Conservation (phyloP, 2,113 vertebrate species). For the Embiotoca jacksoni region DNA sequence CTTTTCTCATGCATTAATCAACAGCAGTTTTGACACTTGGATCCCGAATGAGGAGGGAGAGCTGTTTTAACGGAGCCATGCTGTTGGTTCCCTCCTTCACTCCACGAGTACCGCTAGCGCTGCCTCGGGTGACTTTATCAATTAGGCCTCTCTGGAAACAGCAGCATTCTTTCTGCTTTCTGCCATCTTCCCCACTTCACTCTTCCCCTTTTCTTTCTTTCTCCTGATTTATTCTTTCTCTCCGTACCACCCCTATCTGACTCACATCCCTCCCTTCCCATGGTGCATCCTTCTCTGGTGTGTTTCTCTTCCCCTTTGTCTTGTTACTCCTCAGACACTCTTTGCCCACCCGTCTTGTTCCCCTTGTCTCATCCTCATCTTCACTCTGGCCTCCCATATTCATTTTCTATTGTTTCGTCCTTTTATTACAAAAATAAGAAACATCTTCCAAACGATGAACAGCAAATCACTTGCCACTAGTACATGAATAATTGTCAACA, state of each 20-base stretch:
- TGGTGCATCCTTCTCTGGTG: neutral
- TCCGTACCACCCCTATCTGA: neutral
- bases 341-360: neutral
- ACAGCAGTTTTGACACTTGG: slow-evolving; percentile 70
- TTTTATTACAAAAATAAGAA: neutral
- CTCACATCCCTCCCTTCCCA: neutral
- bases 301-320: neutral
- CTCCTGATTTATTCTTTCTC: slow-evolving; percentile 18
- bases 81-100: slow-evolving; percentile 49
- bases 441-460: neutral
- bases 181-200: slow-evolving; percentile 1
- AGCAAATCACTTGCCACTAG: no score
- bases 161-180: slow-evolving; percentile 11
- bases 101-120: slow-evolving; percentile 32
- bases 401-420: neutral
- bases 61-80: slow-evolving; percentile 42
- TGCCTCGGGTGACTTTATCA: slow-evolving; percentile 74
- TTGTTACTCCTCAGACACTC: neutral
- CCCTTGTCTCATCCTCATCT: no score
- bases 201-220: neutral
- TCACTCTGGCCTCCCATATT: neutral
- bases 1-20: slow-evolving; percentile 79
- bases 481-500: no score
- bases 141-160: slow-evolving; percentile 65
- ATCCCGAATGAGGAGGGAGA: slow-evolving; percentile 45